phyloP scores from a whole-genome alignment of 2,113 vertebrate genomes.

The Salvelinus fontinalis region DNA sequence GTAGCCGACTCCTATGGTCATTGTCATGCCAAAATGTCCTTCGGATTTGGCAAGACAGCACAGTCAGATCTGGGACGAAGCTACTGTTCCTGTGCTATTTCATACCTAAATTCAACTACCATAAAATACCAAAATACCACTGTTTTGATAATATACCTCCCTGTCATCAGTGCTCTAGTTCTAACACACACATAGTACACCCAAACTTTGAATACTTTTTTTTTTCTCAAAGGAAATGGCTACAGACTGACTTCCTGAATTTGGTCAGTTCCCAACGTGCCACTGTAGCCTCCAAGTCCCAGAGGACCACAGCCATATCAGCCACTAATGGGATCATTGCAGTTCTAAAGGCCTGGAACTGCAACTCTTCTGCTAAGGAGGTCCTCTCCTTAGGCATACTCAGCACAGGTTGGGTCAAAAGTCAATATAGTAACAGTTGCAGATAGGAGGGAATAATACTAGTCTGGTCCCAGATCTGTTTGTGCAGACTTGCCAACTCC shows the following conservation, averaged over 20 bases:
- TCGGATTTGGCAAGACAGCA: too few relatives aligned
- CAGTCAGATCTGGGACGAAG: too few relatives aligned
- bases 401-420: slow-evolving; percentile 74
- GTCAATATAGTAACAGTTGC: background rate
- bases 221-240: slow-evolving; percentile 74
- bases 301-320: slow-evolving; percentile 64
- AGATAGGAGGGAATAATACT: too few relatives aligned
- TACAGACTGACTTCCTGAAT: slow-evolving; percentile 72
- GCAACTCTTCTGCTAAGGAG: slow-evolving; percentile 65
- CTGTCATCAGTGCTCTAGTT: background rate
- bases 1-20: too few relatives aligned
- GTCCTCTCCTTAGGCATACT: slow-evolving; percentile 82
- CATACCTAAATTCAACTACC: too few relatives aligned
- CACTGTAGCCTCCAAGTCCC: slow-evolving; percentile 45
- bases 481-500: slow-evolving; percentile 60
- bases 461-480: background rate
- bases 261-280: slow-evolving; percentile 49
- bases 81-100: too few relatives aligned
- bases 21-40: too few relatives aligned
- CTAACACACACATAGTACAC: background rate
- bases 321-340: slow-evolving; percentile 73
- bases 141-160: too few relatives aligned
- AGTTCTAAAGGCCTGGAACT: slow-evolving; percentile 81
- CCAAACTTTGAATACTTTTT: background rate
- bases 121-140: too few relatives aligned